These are phyloP conservation scores for Limnothrissa miodon DNA, from an alignment of 2,113 vertebrate genomes.

Conservation along the genomic window DNA sequence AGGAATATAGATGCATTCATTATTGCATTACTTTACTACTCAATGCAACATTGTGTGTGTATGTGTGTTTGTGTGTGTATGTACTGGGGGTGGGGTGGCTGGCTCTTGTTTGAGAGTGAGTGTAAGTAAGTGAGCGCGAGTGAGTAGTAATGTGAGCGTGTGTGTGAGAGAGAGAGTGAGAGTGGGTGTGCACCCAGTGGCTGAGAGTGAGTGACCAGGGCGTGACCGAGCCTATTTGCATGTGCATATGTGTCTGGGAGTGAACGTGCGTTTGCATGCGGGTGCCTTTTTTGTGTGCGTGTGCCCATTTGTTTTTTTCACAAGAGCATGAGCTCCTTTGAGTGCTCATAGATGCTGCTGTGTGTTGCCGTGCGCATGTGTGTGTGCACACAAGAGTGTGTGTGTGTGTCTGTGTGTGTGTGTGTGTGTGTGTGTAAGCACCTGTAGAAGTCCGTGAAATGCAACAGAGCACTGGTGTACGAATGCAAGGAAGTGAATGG, in stretches of 20 bases:
- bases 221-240: neutral
- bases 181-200: neutral
- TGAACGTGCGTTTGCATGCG: neutral
- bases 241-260: neutral
- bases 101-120: neutral
- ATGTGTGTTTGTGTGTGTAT: neutral
- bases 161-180: neutral
- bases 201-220: neutral
- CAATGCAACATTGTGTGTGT: slow-evolving; percentile 14
- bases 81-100: neutral
- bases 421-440: neutral
- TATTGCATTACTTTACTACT: slow-evolving; percentile 21
- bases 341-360: neutral
- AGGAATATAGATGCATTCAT: slow-evolving; percentile 10
- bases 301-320: neutral
- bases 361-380: neutral
- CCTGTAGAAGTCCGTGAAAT: neutral
- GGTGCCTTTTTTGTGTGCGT: neutral
- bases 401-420: neutral
- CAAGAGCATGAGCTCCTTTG: neutral
- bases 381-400: neutral
- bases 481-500: neutral
- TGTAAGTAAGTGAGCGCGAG: slow-evolving; percentile 12
- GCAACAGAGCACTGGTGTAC: neutral
- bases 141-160: slow-evolving; percentile 2